phyloP scores from a whole-genome alignment of 2,888 invertebrate species.

The Julus scandinavius region DNA sequence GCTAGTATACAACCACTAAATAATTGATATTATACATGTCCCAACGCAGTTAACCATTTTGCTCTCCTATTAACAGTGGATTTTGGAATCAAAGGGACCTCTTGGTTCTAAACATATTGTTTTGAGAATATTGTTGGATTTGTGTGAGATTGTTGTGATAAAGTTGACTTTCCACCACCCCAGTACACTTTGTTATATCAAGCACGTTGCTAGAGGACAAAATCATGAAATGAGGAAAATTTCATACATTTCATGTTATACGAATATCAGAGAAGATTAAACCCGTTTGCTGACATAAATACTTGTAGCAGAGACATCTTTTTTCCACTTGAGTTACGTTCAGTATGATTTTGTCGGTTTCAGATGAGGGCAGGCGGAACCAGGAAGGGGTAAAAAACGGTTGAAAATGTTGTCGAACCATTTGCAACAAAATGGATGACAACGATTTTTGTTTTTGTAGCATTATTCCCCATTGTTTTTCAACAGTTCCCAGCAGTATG shows the following conservation, averaged over 20 bases:
- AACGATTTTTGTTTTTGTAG: not conserved
- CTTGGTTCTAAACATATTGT: no score
- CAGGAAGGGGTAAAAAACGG: not conserved
- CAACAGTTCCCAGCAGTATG: not conserved
- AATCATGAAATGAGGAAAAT: not conserved
- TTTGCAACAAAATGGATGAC: slow-evolving; percentile 17
- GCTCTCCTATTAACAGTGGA: no score
- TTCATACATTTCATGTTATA: not conserved
- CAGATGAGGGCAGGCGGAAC: not conserved
- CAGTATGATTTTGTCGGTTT: not conserved
- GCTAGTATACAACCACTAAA: no score
- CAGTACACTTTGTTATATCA: not conserved
- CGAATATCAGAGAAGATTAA: not conserved
- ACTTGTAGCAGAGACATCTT: not conserved
- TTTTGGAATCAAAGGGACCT: no score
- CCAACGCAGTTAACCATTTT: no score
- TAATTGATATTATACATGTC: no score
- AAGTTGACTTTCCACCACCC: not conserved
- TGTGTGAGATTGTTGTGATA: no score
- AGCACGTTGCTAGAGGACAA: not conserved
- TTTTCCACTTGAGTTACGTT: not conserved
- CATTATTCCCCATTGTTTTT: slow-evolving; percentile 22
- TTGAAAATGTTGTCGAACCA: not conserved
- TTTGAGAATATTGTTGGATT: no score
- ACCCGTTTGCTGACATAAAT: slow-evolving; percentile 16